Evolutionary conservation across 2,113 vertebrate genomes (phyloP).

Genomic region (Aspiorhynchus laticeps): DNA sequence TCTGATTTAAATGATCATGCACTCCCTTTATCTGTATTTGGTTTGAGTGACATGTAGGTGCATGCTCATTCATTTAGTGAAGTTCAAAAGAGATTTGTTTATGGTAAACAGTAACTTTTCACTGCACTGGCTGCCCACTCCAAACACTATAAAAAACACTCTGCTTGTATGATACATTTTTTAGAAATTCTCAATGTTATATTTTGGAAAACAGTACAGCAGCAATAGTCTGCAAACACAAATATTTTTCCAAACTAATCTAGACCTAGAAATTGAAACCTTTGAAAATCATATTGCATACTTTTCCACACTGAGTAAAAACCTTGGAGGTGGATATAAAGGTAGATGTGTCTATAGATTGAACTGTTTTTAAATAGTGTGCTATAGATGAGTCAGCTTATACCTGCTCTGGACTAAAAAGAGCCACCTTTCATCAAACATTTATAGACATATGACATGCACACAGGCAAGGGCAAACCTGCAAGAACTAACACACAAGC

Average conservation of each 20-base stretch:
- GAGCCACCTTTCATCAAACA: conserved; percentile 52
- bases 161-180: neutral
- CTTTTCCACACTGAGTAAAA: neutral
- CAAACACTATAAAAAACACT: neutral
- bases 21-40: neutral
- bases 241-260: neutral
- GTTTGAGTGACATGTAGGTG: neutral
- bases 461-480: conserved; percentile 41
- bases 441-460: conserved; percentile 53
- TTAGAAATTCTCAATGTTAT: neutral
- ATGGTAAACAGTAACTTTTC: neutral
- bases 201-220: neutral
- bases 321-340: neutral
- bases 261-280: neutral
- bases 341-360: neutral
- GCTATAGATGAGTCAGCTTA: conserved; percentile 51
- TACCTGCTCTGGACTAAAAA: conserved; percentile 53
- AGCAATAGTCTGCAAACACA: neutral
- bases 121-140: neutral
- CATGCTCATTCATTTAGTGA: too few relatives aligned
- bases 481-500: conserved; percentile 42
- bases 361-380: conserved; percentile 20
- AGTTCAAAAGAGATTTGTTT: too few relatives aligned
- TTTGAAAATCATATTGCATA: neutral
- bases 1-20: neutral